These are phyloP conservation scores for Papilio polyxenes DNA, from an alignment of 1,140 invertebrate species.

Conservation along the genomic window DNA sequence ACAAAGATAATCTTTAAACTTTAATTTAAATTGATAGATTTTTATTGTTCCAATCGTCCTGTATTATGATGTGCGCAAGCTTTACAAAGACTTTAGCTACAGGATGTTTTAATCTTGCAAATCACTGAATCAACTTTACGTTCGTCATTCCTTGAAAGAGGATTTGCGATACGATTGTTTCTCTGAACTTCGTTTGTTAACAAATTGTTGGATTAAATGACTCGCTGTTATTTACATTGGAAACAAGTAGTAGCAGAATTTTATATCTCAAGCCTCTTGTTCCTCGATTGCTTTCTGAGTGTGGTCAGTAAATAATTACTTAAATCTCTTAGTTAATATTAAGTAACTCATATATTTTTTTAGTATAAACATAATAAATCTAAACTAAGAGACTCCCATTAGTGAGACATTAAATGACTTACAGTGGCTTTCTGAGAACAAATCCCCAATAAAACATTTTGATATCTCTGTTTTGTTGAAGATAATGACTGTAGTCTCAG, in stretches of 20 bases:
- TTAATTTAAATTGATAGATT: neutral
- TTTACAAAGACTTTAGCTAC: slow-evolving; percentile 40
- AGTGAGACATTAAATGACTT: too few relatives aligned
- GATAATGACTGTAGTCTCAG: too few relatives aligned
- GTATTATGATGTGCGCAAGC: slow-evolving; percentile 1
- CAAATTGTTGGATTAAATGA: slow-evolving; percentile 13
- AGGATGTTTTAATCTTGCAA: slow-evolving; percentile 50
- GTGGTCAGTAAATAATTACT: too few relatives aligned
- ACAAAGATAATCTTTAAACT: too few relatives aligned
- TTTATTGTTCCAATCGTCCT: neutral
- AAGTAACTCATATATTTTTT: too few relatives aligned
- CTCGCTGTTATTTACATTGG: neutral
- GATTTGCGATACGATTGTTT: slow-evolving; percentile 38
- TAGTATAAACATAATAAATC: too few relatives aligned
- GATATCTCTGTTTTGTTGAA: too few relatives aligned
- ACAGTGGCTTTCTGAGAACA: too few relatives aligned
- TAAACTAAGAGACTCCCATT: too few relatives aligned
- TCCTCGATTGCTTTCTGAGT: neutral
- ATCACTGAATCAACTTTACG: slow-evolving; percentile 47
- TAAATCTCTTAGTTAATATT: too few relatives aligned
- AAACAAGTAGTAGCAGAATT: slow-evolving; percentile 15
- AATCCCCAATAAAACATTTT: too few relatives aligned
- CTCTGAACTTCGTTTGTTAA: slow-evolving; percentile 37
- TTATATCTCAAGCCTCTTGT: neutral
- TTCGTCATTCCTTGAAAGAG: slow-evolving; percentile 39